phyloP scores from a whole-genome alignment of 2,113 vertebrate species.

The Dolichotis patagonum region DNA sequence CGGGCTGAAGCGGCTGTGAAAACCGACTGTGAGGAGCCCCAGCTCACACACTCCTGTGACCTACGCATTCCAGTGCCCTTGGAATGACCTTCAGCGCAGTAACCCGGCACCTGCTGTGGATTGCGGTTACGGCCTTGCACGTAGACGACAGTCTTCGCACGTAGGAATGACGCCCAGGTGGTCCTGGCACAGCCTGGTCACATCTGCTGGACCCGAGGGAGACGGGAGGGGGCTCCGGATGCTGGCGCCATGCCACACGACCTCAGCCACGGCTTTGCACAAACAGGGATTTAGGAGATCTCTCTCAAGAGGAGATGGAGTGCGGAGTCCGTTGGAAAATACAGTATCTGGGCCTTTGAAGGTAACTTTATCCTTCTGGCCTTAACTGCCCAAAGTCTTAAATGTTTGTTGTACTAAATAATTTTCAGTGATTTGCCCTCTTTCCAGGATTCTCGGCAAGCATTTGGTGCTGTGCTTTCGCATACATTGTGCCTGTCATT shows the following conservation, averaged over 20 bases:
- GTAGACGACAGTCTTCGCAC: conserved; percentile 54
- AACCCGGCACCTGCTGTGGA: conserved; percentile 70
- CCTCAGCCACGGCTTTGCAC: conserved; percentile 22
- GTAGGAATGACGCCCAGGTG: conserved; percentile 73
- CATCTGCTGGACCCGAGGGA: conserved; percentile 69
- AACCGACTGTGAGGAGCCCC: not conserved
- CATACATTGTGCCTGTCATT: not conserved
- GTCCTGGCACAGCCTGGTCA: conserved; percentile 70
- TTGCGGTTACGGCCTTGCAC: conserved; percentile 56
- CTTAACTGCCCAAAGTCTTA: not conserved
- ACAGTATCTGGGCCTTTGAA: not conserved
- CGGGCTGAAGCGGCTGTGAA: not conserved
- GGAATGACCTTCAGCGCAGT: conserved; percentile 48
- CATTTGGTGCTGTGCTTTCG: not conserved
- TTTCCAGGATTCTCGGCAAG: not conserved
- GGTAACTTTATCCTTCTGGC: not conserved
- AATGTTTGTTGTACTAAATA: not conserved
- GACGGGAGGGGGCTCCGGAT: not conserved
- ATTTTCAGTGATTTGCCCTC: not conserved
- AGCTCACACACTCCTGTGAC: not conserved
- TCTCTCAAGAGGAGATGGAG: not conserved
- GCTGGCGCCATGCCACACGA: conserved; percentile 56
- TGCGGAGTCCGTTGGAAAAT: not conserved
- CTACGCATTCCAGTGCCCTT: not conserved
- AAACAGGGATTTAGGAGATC: conserved; percentile 17